Base-by-base conservation (phyloP, 2,888 invertebrate genomes). In the Andrena camellia region DNA sequence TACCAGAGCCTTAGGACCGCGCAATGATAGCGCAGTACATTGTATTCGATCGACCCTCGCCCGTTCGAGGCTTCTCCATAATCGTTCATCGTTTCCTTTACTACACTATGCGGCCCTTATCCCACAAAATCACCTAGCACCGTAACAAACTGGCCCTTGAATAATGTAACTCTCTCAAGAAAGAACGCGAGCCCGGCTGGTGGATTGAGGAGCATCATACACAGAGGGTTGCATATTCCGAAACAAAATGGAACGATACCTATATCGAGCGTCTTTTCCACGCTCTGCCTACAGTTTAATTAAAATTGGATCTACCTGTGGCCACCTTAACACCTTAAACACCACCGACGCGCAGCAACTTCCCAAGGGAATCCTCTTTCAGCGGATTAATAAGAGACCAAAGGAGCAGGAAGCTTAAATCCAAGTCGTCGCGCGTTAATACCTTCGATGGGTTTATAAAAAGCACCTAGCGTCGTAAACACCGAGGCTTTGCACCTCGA, bases 1-100 rank as follows among this genome's bases (percentile, higher is more conserved):
- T 86, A 78, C 86, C 80, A 31, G 79, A 79, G 79, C 88, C 79
- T 81, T 81, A 71, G 78, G 52, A 71, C 80, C 76, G 62, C 74
- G 77, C 78, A 64, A 74, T 73, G 84, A 83, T 75, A 80, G 76
- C 76, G 48, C 42, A 77, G 78, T 77, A 85, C 81, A 82, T 76
- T 74, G 80, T 82, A 78, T 78, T 77, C 80, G 81, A 85, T 77
- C 86, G 63, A 64, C 69, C 62, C 68, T 64, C 50, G 48, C 42
- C 42, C 35, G 31, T 68, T 71, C 57, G 57, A 29, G 54, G 66
- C 64, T 13, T 31, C 67, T 63, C 67, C 71, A 66, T 69, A 68
- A 81, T 79, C 81, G 81, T n/a, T 33, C 68, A 33, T 63, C 70
- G 75, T 76, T 79, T 72, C 59, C 83, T 83, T 77, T 62, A 50